A percentile compares a stretch with the other conserved stretches of the same genome.
These are phyloP conservation scores for Epizoanthus ramosus DNA, from an alignment of 92 coral and sea anemone species.

Conservation along the genomic window DNA sequence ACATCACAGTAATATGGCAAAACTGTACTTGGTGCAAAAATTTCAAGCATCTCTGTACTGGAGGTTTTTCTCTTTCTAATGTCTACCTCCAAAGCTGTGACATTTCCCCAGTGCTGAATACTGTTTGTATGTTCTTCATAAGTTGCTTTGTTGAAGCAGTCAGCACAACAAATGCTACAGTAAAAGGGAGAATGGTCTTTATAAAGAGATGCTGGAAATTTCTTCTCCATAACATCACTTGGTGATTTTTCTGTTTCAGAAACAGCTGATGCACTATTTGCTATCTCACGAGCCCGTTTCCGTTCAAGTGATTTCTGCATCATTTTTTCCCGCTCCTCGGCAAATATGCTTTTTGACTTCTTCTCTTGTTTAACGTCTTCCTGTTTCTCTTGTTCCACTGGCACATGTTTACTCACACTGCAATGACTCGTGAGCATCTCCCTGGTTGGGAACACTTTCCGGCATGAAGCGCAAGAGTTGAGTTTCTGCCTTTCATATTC, in stretches of 20 bases:
- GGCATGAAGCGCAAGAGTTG: conserved; percentile 51
- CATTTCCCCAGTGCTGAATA: conserved; percentile 39
- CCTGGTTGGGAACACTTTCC: conserved; percentile 48
- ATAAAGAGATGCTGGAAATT: not conserved
- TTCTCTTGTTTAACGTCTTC: conserved; percentile 22
- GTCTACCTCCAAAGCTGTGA: conserved; percentile 37
- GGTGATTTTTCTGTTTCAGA: conserved; percentile 39
- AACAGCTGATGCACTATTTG: not conserved
- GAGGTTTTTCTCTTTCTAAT: conserved; percentile 24
- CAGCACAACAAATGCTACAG: conserved; percentile 44
- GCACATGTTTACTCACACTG: conserved; percentile 44
- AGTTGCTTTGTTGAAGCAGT: conserved; percentile 30
- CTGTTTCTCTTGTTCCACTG: conserved; percentile 29
- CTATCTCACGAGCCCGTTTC: conserved; percentile 29
- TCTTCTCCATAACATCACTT: conserved; percentile 11
- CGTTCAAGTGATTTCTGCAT: conserved; percentile 36
- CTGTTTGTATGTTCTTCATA: conserved; percentile 29
- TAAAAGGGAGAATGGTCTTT: conserved; percentile 49
- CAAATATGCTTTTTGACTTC: not conserved
- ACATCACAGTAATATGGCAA: conserved; percentile 55
- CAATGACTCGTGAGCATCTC: conserved; percentile 46
- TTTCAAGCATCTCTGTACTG: conserved; percentile 20
- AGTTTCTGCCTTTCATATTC: conserved; percentile 43
- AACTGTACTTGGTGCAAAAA: conserved; percentile 30
- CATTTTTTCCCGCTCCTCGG: conserved; percentile 26